Conservation (phyloP, 2,113 vertebrate species). For the Monopterus albus region DNA sequence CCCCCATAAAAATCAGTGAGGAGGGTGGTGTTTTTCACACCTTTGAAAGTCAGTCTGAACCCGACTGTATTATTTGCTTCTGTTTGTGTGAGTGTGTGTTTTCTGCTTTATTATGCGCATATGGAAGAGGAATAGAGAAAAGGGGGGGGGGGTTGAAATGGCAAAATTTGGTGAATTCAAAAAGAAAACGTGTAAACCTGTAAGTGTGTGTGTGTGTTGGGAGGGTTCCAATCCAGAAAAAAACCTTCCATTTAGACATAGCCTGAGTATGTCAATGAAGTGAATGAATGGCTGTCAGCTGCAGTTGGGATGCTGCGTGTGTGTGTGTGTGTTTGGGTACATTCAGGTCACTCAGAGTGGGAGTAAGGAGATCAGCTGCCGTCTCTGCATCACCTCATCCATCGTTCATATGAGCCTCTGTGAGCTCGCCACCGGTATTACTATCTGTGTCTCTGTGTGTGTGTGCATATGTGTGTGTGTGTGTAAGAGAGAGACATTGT, state of each 20-base stretch:
- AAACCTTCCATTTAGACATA: conserved; percentile 72
- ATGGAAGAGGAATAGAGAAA: conserved; percentile 5
- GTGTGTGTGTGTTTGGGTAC: conserved; percentile 33
- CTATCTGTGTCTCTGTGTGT: conserved; percentile 9
- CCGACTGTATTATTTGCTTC: not conserved
- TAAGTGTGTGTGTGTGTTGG: conserved; percentile 7
- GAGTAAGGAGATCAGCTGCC: conserved; percentile 69
- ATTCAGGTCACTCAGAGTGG: conserved; percentile 64
- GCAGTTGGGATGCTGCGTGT: conserved; percentile 45
- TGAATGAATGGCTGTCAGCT: conserved; percentile 78
- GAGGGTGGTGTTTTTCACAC: no score
- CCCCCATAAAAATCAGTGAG: no score
- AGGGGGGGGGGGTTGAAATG: not conserved
- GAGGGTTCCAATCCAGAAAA: conserved; percentile 49
- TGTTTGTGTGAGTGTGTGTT: not conserved
- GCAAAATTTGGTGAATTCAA: conserved; percentile 1
- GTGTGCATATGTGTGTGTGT: conserved; percentile 15
- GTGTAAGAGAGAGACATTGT: conserved; percentile 41
- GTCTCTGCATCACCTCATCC: conserved; percentile 73
- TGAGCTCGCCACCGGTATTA: conserved; percentile 48
- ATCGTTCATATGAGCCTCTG: conserved; percentile 72
- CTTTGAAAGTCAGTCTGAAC: no score
- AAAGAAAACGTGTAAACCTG: conserved; percentile 12
- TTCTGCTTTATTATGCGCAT: conserved; percentile 10
- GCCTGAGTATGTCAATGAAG: conserved; percentile 58